phyloP scores from a whole-genome alignment of 2,888 invertebrate genomes.

The Pseudeuparius sepicola region DNA sequence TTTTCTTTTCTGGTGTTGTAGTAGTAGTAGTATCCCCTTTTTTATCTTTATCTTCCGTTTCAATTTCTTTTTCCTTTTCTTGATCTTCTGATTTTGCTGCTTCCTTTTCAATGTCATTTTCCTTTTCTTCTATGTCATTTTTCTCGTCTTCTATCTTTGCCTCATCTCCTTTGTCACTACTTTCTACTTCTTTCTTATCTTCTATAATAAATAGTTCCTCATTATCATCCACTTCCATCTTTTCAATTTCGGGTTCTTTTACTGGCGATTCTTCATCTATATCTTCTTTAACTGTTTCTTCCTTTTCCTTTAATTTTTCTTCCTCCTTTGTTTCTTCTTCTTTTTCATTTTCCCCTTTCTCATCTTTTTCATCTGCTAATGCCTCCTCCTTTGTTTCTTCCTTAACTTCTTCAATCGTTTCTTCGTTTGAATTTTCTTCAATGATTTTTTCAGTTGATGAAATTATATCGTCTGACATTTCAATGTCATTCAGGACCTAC shows the following conservation, averaged over 20 bases:
- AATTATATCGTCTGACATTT: constrained; percentile 18
- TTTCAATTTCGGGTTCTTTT: constrained; percentile 3
- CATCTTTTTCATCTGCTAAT: constrained; percentile 7
- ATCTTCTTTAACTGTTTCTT: constrained; percentile 5
- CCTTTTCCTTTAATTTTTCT: constrained; percentile 6
- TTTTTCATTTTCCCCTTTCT: constrained; percentile 5
- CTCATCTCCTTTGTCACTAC: constrained; percentile 16
- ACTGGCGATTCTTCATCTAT: constrained; percentile 6
- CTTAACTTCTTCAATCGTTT: constrained; percentile 4
- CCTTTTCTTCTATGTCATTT: constrained; percentile 13
- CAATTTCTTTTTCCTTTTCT: constrained; percentile 28
- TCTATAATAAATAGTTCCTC: no score
- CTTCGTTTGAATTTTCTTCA: constrained; percentile 5
- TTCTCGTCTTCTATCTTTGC: constrained; percentile 17
- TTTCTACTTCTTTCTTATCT: constrained; percentile 10
- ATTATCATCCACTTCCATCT: no score
- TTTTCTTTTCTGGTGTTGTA: no score
- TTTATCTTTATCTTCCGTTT: constrained; percentile 13
- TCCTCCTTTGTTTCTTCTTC: constrained; percentile 4
- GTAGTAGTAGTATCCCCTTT: no score
- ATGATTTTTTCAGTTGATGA: constrained; percentile 14
- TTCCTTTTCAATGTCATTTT: constrained; percentile 16
- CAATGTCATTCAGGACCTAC: constrained; percentile 22
- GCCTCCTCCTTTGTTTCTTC: constrained; percentile 7
- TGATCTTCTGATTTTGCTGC: constrained; percentile 25